Percentiles rank a stretch among this genome's conserved stretches.
Evolutionary conservation across 2,888 invertebrate species (phyloP).

Genomic region (Caenorhabditis sp.): DNA sequence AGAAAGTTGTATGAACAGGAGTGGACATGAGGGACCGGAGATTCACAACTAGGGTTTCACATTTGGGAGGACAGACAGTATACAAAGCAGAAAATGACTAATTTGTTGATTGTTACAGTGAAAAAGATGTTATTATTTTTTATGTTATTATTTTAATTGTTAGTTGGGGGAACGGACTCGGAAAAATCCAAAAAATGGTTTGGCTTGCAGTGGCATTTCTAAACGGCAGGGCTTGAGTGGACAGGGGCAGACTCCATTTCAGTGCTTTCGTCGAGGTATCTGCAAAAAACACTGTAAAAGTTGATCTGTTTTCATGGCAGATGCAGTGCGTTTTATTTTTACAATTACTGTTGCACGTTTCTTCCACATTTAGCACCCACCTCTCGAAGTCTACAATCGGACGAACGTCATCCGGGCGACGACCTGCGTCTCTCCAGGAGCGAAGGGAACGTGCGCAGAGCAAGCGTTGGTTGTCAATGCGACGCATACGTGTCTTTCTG

Average conservation of each 20-base stretch:
- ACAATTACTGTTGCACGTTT: too few species aligned
- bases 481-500: slow-evolving; percentile 64
- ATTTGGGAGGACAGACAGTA: slow-evolving; percentile 19
- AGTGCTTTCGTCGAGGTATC: slow-evolving; percentile 61
- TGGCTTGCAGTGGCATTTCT: neutral
- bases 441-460: slow-evolving; percentile 75
- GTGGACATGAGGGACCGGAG: slow-evolving; percentile 26
- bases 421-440: slow-evolving; percentile 74
- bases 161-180: too few species aligned
- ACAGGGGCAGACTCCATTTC: slow-evolving; percentile 34
- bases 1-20: neutral
- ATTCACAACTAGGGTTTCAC: slow-evolving; percentile 24
- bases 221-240: slow-evolving; percentile 39
- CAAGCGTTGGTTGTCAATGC: slow-evolving; percentile 75
- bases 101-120: slow-evolving; percentile 15
- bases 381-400: slow-evolving; percentile 77
- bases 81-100: slow-evolving; percentile 52
- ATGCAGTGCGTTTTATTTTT: neutral
- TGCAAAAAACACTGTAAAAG: too few species aligned
- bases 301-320: neutral
- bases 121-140: too few species aligned
- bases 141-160: too few species aligned
- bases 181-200: too few species aligned
- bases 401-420: slow-evolving; percentile 68
- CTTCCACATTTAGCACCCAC: slow-evolving; percentile 31